Evolutionary conservation across 1,140 invertebrate genomes (phyloP).

Genomic region (Palaemon carinicauda): DNA sequence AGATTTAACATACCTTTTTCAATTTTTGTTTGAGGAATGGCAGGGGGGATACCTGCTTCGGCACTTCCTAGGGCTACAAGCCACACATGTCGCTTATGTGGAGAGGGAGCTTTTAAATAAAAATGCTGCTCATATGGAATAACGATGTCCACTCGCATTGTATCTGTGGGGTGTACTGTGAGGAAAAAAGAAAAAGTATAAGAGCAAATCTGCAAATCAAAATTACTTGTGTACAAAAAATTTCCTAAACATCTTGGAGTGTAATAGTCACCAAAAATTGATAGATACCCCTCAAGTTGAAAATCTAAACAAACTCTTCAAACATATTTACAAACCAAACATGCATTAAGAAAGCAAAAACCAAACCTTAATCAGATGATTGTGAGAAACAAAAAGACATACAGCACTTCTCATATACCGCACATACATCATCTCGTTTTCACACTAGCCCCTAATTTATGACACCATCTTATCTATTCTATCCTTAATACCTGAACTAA

Average conservation of each 20-base stretch:
- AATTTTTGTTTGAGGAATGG: constrained; percentile 64
- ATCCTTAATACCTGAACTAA: too few relatives aligned
- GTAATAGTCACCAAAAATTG: neutral
- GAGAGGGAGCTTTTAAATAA: constrained; percentile 78
- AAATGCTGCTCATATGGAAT: constrained; percentile 84
- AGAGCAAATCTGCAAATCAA: neutral
- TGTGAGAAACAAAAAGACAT: too few relatives aligned
- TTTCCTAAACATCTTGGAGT: neutral
- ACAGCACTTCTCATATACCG: too few relatives aligned
- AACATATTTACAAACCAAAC: too few relatives aligned
- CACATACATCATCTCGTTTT: too few relatives aligned
- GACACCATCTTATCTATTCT: too few relatives aligned
- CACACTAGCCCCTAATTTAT: too few relatives aligned
- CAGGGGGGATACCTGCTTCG: constrained; percentile 76
- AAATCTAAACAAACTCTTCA: too few relatives aligned
- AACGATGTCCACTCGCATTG: constrained; percentile 77
- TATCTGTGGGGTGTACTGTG: constrained; percentile 74
- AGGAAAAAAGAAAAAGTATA: neutral
- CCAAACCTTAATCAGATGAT: too few relatives aligned
- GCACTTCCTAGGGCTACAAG: constrained; percentile 80
- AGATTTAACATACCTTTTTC: constrained; percentile 62
- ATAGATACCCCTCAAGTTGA: too few relatives aligned
- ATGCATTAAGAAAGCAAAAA: too few relatives aligned
- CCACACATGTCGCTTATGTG: constrained; percentile 81
- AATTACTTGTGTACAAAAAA: neutral